Evolutionary conservation across 2,113 vertebrate species (phyloP), one percentile per base, ranked within the genome.

Genomic region (Toxotes chatareus): DNA sequence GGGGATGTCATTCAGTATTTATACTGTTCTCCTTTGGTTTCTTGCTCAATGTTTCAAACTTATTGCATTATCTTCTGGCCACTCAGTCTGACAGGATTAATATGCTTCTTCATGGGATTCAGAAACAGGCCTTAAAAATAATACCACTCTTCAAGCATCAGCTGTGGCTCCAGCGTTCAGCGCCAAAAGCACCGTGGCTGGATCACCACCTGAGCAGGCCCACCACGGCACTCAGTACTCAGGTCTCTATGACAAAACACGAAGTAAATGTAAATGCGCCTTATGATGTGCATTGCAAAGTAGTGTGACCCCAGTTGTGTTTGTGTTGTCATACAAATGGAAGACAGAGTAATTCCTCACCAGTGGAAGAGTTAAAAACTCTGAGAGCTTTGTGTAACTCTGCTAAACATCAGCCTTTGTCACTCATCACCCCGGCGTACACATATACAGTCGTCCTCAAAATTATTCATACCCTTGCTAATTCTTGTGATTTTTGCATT

Each of bases 341-440:
- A 62, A 82, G 31, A 56, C 9, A 56, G 55, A 53, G 34, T 31
- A 51, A 76, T 63, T 71, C 47, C 38, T 63, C 49, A 27, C 27
- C 27, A 27, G 27, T 27, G n/a, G n/a, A n/a, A n/a, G n/a, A n/a
- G n/a, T n/a, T n/a, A n/a, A n/a, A n/a, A n/a, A n/a, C n/a, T n/a
- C n/a, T n/a, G 27, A 27, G 27, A 27, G 27, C 27, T 27, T 27
- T 27, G 27, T 27, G 27, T 27, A 27, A 27, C 27, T 27, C 27
- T 27, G 27, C 27, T 27, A 27, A 27, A 1, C 27, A 27, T 27
- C 27, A 27, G 27, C 27, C 27, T 27, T 27, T 27, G 27, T 27
- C 27, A 1, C 27, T 27, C 27, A 27, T 27, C 27, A 27, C 27
- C 27, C 1, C 27, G 27, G 27, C 27, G 27, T 27, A 27, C 27